Conservation (phyloP, 1,140 invertebrate genomes). For the Formica exsecta region DNA sequence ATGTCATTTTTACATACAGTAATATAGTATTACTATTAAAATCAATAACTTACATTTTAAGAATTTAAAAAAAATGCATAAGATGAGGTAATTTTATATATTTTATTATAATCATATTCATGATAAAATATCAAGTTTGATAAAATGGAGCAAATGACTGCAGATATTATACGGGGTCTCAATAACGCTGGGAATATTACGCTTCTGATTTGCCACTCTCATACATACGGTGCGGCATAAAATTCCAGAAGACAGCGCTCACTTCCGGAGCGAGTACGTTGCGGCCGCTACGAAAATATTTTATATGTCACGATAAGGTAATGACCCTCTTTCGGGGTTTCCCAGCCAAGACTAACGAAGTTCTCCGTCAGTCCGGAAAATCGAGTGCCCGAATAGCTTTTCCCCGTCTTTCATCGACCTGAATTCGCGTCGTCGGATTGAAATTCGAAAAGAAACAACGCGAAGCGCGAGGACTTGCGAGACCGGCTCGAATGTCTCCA, state of each 20-base stretch:
- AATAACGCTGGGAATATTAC: background rate
- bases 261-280: background rate
- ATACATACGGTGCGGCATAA: slow-evolving; percentile 6
- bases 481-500: slow-evolving; percentile 24
- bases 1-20: background rate
- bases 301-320: slow-evolving; percentile 65
- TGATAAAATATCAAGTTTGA: slow-evolving; percentile 20
- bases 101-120: slow-evolving; percentile 36
- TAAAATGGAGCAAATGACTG: background rate
- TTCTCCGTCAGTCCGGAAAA: slow-evolving; percentile 70
- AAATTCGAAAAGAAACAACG: slow-evolving; percentile 67
- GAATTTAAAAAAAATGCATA: background rate
- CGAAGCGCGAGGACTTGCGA: slow-evolving; percentile 14
- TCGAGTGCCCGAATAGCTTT: slow-evolving; percentile 62
- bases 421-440: slow-evolving; percentile 62
- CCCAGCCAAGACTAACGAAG: slow-evolving; percentile 70
- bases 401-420: slow-evolving; percentile 62
- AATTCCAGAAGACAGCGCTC: background rate
- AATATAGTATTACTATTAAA: background rate
- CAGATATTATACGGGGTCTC: background rate
- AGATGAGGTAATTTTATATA: background rate
- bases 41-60: background rate
- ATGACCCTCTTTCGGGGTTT: slow-evolving; percentile 64
- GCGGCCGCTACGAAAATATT: slow-evolving; percentile 47
- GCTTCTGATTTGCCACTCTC: background rate